Percentiles rank a stretch among this genome's conserved stretches.
phyloP scores from a whole-genome alignment of 2,888 invertebrate species.

The Anodontia alba region DNA sequence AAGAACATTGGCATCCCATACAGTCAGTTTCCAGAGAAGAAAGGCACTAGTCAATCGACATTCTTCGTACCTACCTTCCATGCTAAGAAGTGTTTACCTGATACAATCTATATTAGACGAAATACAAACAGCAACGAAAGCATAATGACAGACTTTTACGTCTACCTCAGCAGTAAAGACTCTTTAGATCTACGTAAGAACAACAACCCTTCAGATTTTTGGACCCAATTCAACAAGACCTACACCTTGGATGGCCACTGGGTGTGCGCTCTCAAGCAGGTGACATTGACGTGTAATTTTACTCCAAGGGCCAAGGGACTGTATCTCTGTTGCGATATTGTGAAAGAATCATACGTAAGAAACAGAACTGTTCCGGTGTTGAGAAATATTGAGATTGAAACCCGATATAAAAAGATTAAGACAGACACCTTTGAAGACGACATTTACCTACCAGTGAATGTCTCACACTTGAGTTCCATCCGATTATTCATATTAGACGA shows the following conservation, averaged over 20 bases:
- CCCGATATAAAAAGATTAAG: too few species aligned
- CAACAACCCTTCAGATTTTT: neutral
- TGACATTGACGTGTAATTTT: constrained; percentile 33
- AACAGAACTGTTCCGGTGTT: neutral
- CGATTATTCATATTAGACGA: constrained; percentile 26
- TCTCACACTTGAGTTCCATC: constrained; percentile 12
- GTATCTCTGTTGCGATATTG: neutral
- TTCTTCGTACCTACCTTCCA: constrained; percentile 3
- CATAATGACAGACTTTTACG: neutral
- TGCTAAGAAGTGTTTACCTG: neutral
- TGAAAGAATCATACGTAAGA: neutral
- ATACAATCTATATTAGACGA: constrained; percentile 11
- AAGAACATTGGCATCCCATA: constrained; percentile 11
- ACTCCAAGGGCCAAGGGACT: neutral
- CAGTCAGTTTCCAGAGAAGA: constrained; percentile 16
- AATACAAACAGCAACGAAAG: neutral
- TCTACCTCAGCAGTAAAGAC: neutral
- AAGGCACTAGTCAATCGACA: constrained; percentile 13
- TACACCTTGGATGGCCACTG: constrained; percentile 28
- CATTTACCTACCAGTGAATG: neutral
- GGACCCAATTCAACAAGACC: constrained; percentile 26
- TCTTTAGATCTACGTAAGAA: neutral
- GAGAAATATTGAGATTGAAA: neutral
- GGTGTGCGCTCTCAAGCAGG: constrained; percentile 16
- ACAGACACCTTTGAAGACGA: too few species aligned